Percentiles rank a stretch among this genome's conserved stretches.
Evolutionary conservation across 2,797 vertebrate species (phyloP).

Genomic region (Clarias laeviceps): DNA sequence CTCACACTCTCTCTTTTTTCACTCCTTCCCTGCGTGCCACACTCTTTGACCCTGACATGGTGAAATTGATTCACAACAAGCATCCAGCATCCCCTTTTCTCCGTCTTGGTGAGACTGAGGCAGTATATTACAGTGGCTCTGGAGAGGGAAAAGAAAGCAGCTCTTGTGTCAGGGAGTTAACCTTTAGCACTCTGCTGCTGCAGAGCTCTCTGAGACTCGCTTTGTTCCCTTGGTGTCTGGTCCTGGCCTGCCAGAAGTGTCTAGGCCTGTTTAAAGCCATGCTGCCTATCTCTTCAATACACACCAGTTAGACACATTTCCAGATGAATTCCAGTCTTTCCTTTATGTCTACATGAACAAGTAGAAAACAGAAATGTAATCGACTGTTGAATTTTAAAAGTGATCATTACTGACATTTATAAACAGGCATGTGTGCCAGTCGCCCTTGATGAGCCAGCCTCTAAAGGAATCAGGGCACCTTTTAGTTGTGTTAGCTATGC

Average conservation of each 20-base stretch:
- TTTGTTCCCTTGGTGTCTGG: slow-evolving; percentile 62
- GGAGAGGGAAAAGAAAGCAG: slow-evolving; percentile 61
- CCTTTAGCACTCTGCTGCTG: slow-evolving; percentile 63
- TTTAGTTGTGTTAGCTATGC: not conserved
- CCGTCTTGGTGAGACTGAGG: slow-evolving; percentile 56
- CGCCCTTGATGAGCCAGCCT: not conserved
- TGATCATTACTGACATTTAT: not conserved
- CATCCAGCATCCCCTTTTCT: slow-evolving; percentile 50
- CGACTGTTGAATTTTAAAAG: not conserved
- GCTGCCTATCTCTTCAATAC: slow-evolving; percentile 61
- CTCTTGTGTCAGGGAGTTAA: slow-evolving; percentile 66
- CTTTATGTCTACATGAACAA: slow-evolving; percentile 53
- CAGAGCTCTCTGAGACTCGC: slow-evolving; percentile 60
- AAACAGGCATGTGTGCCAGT: not conserved
- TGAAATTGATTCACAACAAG: slow-evolving; percentile 61
- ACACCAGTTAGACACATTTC: not conserved
- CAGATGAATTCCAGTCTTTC: slow-evolving; percentile 46
- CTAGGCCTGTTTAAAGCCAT: slow-evolving; percentile 67
- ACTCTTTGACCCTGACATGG: slow-evolving; percentile 62
- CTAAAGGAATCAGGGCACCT: not conserved
- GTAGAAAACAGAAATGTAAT: slow-evolving; percentile 55
- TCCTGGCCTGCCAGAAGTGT: slow-evolving; percentile 48
- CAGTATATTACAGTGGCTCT: slow-evolving; percentile 58
- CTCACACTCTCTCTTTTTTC: not conserved
- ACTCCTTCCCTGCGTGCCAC: slow-evolving; percentile 38